Evolutionary conservation across 1,140 invertebrate genomes (phyloP), one percentile per base, ranked within the genome.

Genomic region (Rhyzopertha dominica): DNA sequence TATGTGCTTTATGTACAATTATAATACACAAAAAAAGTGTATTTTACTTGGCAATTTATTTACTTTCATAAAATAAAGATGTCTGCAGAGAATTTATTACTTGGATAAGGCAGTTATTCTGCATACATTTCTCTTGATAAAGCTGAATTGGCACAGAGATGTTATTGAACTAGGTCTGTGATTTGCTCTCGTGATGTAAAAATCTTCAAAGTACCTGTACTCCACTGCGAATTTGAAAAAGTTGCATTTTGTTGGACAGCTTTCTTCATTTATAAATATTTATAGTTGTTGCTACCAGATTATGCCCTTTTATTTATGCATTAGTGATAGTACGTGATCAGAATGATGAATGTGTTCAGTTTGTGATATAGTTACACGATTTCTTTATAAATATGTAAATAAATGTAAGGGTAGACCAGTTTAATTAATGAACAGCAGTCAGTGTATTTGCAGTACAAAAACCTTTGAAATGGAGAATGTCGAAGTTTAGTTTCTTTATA

Each of bases 281-380:
- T 44, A 12, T 28, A 34, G 42, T 32, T 36, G 18, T 44, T 24
- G 19, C 20, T n/a, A 16, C 29, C 16, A 9, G 9, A 37, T 28
- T 46, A 38, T 24, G 34, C 34, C 23, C 20, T 31, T 36, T 26
- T 29, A 28, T 20, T 38, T 12, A 18, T 38, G 26, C 22, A 35
- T 37, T 47, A 37, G 25, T 13, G 18, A 25, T 34, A 37, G 24
- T 23, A 17, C 26, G 20, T 36, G 24, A 28, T 17, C 17, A 46
- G 38, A 36, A 29, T 25, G 35, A 41, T 23, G 42, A 43, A 43
- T 50, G 48, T 50, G 48, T 50, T 50, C 48, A 50, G 48, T 50
- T 50, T 45, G 48, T 50, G 48, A 50, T 50, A 48, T 29, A 28
- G 25, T 40, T n/a, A n/a, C n/a, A n/a, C n/a, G n/a, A n/a, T n/a